Evolutionary conservation across 2,113 vertebrate species (phyloP).

Genomic region (Cyprinodon tularosa): DNA sequence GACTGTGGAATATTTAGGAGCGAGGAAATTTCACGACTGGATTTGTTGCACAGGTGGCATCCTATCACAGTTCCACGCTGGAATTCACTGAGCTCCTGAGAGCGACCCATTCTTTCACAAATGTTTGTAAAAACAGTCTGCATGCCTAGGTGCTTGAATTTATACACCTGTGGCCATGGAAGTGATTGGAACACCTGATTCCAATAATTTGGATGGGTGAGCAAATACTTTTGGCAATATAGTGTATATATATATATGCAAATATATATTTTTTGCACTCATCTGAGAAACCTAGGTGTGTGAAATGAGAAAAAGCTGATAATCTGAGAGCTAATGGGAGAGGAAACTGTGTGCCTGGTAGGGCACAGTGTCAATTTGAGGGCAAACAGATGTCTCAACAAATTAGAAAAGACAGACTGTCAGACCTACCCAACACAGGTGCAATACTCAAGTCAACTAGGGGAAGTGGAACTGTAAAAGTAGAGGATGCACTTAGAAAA

Average conservation of each 20-base stretch:
- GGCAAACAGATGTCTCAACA: conserved; percentile 53
- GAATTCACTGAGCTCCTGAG: too few species aligned
- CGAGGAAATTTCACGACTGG: too few species aligned
- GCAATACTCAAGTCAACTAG: conserved; percentile 32
- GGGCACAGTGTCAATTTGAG: conserved; percentile 44
- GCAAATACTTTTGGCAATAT: too few species aligned
- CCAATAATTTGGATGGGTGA: too few species aligned
- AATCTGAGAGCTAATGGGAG: conserved; percentile 56
- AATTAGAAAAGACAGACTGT: conserved; percentile 39
- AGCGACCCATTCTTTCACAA: too few species aligned
- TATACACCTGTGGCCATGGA: too few species aligned
- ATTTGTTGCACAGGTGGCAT: too few species aligned
- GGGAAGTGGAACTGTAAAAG: conserved; percentile 32
- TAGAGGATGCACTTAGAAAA: conserved; percentile 21
- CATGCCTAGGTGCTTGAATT: too few species aligned
- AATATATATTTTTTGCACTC: conserved; percentile 55
- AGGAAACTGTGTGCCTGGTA: conserved; percentile 64
- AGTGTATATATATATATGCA: conserved; percentile 1
- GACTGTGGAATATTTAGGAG: too few species aligned
- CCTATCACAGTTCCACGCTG: too few species aligned
- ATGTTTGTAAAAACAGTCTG: too few species aligned
- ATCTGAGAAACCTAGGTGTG: conserved; percentile 72
- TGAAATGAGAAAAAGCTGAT: conserved; percentile 56
- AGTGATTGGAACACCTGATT: too few species aligned
- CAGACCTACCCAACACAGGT: conserved; percentile 43